Base-by-base conservation (phyloP, 2,113 vertebrate species). In the Siphamia tubifer region DNA sequence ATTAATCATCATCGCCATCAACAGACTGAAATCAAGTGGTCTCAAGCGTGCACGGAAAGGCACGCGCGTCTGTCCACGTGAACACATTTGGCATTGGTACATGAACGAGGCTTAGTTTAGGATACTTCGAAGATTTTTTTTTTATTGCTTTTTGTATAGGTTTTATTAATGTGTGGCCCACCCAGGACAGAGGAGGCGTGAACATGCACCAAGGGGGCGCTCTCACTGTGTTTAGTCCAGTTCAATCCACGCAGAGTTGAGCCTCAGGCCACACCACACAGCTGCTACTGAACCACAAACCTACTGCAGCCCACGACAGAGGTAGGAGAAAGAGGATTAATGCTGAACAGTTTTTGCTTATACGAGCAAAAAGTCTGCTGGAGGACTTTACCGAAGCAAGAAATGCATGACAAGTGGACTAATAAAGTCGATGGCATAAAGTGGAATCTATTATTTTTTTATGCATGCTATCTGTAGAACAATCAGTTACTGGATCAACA, bases 261-360 rank as follows among this genome's bases (percentile, higher is more conserved):
- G 34, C 20, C 16, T 40, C 21, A 3, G 43, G 5, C 51, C n/a
- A 25, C 9, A 8, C 2, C 40, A 15, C 28, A 21, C 31, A 68
- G 32, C 54, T 28, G 51, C 49, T 57, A 24, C 15, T 23, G 24
- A 16, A 21, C n/a, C 56, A 25, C 19, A 2, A 51, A 36, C 51
- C 54, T 17, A 34, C 34, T 21, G 34, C 28, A 19, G 32, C 40
- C 13, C 21, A 10, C 39, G 25, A 4, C 5, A 24, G 25, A 56
- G 79, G 76, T 76, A 76, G 39, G 81, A 8, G 21, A 23, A 20
- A 24, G n/a, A n/a, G n/a, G n/a, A n/a, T n/a, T n/a, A n/a, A n/a
- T n/a, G n/a, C n/a, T n/a, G n/a, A n/a, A n/a, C n/a, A n/a, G n/a
- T n/a, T n/a, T n/a, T n/a, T n/a, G n/a, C n/a, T n/a, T n/a, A n/a